A percentile compares a stretch with the other conserved stretches of the same genome.
Conservation (phyloP, 2,113 vertebrate genomes). For the Pomatorhinus ruficollis region DNA sequence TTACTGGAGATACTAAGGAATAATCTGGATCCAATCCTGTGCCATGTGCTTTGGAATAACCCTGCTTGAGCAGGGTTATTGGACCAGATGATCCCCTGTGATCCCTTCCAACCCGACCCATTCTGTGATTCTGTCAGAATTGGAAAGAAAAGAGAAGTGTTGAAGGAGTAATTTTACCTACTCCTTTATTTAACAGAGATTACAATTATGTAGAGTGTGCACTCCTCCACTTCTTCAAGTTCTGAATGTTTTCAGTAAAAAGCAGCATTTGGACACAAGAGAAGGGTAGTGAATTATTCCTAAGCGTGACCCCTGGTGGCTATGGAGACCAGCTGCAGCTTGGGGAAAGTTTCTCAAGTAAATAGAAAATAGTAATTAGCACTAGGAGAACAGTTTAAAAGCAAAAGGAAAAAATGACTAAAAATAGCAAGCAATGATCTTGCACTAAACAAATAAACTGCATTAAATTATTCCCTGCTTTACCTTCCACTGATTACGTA, state of each 20-base stretch:
- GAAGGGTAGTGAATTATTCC: neutral
- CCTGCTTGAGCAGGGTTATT: neutral
- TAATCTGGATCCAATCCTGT: neutral
- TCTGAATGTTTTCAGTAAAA: neutral
- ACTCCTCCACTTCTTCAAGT: neutral
- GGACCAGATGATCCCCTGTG: no score
- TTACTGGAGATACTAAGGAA: neutral
- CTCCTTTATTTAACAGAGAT: neutral
- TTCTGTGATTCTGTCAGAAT: neutral
- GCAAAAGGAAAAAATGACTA: neutral
- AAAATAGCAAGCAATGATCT: neutral
- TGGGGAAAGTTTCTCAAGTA: neutral
- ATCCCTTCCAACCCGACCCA: neutral
- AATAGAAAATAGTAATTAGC: neutral
- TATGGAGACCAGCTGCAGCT: neutral
- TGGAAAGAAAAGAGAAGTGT: neutral
- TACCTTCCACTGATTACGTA: neutral
- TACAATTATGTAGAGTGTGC: neutral
- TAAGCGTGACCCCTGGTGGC: neutral
- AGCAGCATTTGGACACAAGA: neutral
- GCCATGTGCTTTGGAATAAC: neutral
- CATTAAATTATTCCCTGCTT: slow-evolving; percentile 3
- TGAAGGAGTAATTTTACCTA: neutral
- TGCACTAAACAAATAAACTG: neutral
- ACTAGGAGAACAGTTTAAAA: neutral